Evolutionary conservation across 2,113 vertebrate genomes (phyloP).

Genomic region (Nyctibius bracteatus): DNA sequence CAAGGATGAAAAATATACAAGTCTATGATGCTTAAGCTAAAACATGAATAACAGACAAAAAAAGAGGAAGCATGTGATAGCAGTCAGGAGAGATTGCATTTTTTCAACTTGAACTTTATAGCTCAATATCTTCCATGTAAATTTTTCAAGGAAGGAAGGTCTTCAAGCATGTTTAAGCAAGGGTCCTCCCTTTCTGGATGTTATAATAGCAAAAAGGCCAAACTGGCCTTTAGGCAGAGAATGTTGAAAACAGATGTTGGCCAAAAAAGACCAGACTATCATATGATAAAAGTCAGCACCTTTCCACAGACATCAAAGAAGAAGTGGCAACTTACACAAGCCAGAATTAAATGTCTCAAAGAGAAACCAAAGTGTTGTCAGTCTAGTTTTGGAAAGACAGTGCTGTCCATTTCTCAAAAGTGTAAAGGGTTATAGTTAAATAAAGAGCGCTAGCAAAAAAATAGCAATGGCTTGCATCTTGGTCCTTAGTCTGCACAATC

Average conservation of each 20-base stretch:
- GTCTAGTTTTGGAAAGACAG: not conserved
- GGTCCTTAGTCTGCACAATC: not conserved
- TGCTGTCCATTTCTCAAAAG: not conserved
- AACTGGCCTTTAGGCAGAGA: not conserved
- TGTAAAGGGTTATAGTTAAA: not conserved
- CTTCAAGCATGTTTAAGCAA: not conserved
- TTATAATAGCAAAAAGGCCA: not conserved
- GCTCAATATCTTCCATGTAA: not conserved
- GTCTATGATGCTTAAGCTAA: not conserved
- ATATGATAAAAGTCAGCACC: not conserved
- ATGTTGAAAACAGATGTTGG: not conserved
- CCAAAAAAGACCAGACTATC: not conserved
- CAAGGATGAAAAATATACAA: not conserved
- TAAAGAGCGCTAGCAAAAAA: not conserved
- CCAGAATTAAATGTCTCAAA: not conserved
- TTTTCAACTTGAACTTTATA: not conserved
- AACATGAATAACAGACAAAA: not conserved
- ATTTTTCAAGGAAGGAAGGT: not conserved
- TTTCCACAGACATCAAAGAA: not conserved
- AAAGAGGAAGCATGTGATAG: not conserved
- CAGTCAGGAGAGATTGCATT: not conserved
- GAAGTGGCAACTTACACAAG: not conserved
- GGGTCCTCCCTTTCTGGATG: not conserved
- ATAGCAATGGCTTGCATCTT: not conserved
- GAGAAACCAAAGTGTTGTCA: not conserved